Evolutionary conservation across 2,888 invertebrate species (phyloP).

Genomic region (Drosophila dives): DNA sequence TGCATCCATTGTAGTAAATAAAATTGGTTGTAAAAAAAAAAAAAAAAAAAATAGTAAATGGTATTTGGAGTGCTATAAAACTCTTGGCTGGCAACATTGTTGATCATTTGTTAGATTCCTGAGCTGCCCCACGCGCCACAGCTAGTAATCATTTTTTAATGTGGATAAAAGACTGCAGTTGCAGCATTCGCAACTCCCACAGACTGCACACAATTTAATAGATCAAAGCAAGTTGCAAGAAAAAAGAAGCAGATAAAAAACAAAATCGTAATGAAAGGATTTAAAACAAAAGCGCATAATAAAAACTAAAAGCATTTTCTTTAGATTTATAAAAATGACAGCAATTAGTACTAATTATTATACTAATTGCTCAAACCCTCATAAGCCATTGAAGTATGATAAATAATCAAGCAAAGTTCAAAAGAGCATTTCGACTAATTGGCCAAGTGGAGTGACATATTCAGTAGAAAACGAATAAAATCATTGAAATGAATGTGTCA

Average conservation of each 20-base stretch:
- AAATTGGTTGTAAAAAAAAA: neutral
- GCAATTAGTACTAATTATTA: neutral
- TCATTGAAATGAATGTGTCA: neutral
- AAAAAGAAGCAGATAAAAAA: neutral
- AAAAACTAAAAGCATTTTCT: neutral
- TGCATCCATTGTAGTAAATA: neutral
- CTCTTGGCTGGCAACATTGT: neutral
- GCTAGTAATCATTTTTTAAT: neutral
- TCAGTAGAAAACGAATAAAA: neutral
- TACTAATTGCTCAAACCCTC: neutral
- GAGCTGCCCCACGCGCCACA: neutral
- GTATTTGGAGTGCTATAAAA: neutral
- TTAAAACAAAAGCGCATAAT: neutral
- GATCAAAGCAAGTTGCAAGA: neutral
- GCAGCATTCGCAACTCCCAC: neutral
- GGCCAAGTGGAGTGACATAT: neutral
- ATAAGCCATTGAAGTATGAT: neutral
- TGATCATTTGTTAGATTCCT: neutral
- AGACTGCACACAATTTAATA: neutral
- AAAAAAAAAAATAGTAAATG: neutral
- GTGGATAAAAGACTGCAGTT: neutral
- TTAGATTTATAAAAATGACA: neutral
- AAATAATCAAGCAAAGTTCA: neutral
- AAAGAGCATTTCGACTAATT: neutral
- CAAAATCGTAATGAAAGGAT: neutral